Evolutionary conservation across 2,888 invertebrate genomes (phyloP).

Genomic region (Thymelicus sylvestris): DNA sequence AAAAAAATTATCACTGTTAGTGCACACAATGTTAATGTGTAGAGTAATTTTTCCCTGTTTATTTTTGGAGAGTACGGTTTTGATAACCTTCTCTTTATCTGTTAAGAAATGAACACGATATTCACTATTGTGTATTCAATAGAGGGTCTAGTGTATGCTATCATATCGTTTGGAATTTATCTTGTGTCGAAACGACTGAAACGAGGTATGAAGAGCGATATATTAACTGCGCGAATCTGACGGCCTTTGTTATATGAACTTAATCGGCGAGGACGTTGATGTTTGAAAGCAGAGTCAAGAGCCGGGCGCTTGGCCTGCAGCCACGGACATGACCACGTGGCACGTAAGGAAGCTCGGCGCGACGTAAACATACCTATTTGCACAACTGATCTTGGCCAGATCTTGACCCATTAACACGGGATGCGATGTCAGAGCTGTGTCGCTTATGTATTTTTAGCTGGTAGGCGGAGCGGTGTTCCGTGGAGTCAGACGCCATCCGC

Average conservation of each 20-base stretch:
- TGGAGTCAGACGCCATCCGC: conserved; percentile 58
- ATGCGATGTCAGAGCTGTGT: conserved; percentile 78
- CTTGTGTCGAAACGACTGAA: no score
- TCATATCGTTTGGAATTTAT: no score
- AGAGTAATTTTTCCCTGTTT: neutral
- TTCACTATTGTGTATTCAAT: neutral
- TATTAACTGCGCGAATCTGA: conserved; percentile 14
- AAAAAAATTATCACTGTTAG: neutral
- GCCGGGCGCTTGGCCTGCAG: conserved; percentile 54
- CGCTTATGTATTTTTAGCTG: conserved; percentile 78
- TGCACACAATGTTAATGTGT: neutral
- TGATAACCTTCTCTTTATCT: neutral
- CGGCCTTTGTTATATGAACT: conserved; percentile 15
- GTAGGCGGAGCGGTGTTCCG: conserved; percentile 64
- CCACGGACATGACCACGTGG: conserved; percentile 61
- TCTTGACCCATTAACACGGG: conserved; percentile 83
- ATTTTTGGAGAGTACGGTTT: neutral
- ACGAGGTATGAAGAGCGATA: neutral
- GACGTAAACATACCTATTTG: conserved; percentile 77
- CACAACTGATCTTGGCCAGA: conserved; percentile 82
- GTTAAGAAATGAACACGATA: neutral
- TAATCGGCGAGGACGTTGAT: conserved; percentile 29
- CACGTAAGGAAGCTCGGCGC: conserved; percentile 59
- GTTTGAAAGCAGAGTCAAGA: conserved; percentile 43
- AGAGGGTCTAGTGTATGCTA: neutral